Conservation (phyloP, 2,888 invertebrate genomes). For the Furcula furcula region DNA sequence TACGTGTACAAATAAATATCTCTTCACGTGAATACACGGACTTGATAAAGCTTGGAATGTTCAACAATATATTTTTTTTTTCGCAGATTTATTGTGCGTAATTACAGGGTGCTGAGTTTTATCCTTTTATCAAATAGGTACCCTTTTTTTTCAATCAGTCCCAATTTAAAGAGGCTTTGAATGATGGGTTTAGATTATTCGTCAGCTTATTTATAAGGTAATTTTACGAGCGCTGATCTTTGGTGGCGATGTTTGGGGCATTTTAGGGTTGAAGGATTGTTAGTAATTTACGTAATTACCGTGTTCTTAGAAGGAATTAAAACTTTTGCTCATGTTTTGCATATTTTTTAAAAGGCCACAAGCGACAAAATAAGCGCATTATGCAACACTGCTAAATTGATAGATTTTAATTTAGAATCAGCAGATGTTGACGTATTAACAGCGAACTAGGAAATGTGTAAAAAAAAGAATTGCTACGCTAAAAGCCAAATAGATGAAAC, state of each 20-base stretch:
- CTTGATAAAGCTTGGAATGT: slow-evolving; percentile 18
- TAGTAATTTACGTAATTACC: slow-evolving; percentile 19
- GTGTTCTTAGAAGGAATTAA: slow-evolving; percentile 26
- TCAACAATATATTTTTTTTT: slow-evolving; percentile 25
- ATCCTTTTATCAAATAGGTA: slow-evolving; percentile 32
- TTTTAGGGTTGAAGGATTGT: slow-evolving; percentile 2
- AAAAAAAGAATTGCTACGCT: too few species aligned
- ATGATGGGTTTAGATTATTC: slow-evolving; percentile 17
- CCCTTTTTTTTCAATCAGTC: slow-evolving; percentile 38
- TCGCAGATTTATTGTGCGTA: slow-evolving; percentile 61
- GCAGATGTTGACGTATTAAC: too few species aligned
- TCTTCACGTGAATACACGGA: slow-evolving; percentile 17
- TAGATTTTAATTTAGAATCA: too few species aligned
- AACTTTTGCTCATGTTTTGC: slow-evolving; percentile 19
- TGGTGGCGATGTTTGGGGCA: slow-evolving; percentile 10
- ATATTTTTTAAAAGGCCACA: too few species aligned
- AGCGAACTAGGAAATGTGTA: too few species aligned
- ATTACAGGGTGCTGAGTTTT: slow-evolving; percentile 64
- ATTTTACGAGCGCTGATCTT: slow-evolving; percentile 3
- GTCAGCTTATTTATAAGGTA: slow-evolving; percentile 5
- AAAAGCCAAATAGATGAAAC: too few species aligned
- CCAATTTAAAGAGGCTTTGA: slow-evolving; percentile 18
- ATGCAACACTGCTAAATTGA: too few species aligned
- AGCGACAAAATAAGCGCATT: too few species aligned
- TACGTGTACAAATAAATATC: slow-evolving; percentile 19